A percentile compares a stretch with the other conserved stretches of the same genome.
These are phyloP conservation scores for Galeruca laticollis DNA, from an alignment of 2,888 invertebrate species.

Conservation along the genomic window DNA sequence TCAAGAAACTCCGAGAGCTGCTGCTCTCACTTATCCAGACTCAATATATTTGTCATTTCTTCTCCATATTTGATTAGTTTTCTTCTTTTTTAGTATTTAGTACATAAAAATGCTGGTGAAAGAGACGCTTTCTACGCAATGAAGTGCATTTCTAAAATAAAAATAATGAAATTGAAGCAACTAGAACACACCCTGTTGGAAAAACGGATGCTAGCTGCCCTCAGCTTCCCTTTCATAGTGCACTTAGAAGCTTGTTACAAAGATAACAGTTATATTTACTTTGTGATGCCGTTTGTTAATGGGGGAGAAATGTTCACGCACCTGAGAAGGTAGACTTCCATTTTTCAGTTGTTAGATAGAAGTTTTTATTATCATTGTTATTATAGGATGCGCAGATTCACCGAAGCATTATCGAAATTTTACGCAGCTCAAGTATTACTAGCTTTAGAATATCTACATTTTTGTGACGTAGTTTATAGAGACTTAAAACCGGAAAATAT, in stretches of 20 bases:
- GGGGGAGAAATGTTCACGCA: constrained; percentile 92
- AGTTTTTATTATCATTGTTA: neutral
- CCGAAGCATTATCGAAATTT: constrained; percentile 85
- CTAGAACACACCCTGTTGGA: constrained; percentile 91
- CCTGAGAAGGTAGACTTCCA: constrained; percentile 68
- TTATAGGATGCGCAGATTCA: constrained; percentile 68
- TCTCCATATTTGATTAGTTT: no score
- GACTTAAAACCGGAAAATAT: constrained; percentile 95
- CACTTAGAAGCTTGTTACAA: constrained; percentile 87
- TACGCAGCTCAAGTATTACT: constrained; percentile 91
- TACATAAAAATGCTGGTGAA: constrained; percentile 65
- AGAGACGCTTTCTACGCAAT: constrained; percentile 78
- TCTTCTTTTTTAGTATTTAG: constrained; percentile 63
- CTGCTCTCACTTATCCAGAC: no score
- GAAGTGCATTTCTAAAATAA: constrained; percentile 89
- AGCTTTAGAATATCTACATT: constrained; percentile 92
- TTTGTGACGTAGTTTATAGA: constrained; percentile 87
- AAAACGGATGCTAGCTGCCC: constrained; percentile 86
- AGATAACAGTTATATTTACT: constrained; percentile 86
- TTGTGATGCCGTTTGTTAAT: constrained; percentile 84
- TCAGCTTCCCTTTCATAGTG: constrained; percentile 90
- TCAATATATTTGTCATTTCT: no score
- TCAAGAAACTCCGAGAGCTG: no score
- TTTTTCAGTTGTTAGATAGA: neutral
- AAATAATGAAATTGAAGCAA: constrained; percentile 89